These are phyloP conservation scores for Meiosimyza decipiens DNA, from an alignment of 2,888 invertebrate species.

Conservation along the genomic window DNA sequence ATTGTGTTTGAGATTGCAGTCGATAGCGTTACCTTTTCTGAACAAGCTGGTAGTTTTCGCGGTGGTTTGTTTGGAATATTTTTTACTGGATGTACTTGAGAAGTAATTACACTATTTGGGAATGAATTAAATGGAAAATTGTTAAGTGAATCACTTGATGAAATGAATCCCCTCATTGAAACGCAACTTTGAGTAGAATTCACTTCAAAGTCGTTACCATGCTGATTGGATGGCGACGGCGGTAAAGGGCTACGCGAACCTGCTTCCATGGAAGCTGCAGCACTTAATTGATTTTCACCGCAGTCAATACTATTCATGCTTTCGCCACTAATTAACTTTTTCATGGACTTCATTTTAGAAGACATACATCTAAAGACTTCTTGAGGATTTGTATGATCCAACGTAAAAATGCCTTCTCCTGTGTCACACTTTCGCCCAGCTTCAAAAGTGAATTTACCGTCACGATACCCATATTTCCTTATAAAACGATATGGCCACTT, in stretches of 20 bases:
- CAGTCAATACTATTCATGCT: conserved; percentile 74
- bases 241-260: conserved; percentile 85
- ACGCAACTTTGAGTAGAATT: conserved; percentile 63
- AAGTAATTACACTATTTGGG: conserved; percentile 34
- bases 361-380: conserved; percentile 86
- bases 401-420: conserved; percentile 84
- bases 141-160: conserved; percentile 63
- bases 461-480: conserved; percentile 85
- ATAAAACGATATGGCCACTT: conserved; percentile 89
- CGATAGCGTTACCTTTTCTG: conserved; percentile 43
- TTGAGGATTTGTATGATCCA: conserved; percentile 84
- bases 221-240: conserved; percentile 69
- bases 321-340: conserved; percentile 81
- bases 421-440: conserved; percentile 88
- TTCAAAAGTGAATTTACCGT: conserved; percentile 88
- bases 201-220: conserved; percentile 59
- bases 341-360: conserved; percentile 88
- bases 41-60: conserved; percentile 56
- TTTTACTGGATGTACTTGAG: conserved; percentile 45
- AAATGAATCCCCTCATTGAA: conserved; percentile 61
- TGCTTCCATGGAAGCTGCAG: conserved; percentile 81
- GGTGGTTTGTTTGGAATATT: conserved; percentile 66
- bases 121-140: conserved; percentile 55
- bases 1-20: conserved; percentile 15
- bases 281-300: conserved; percentile 80